phyloP scores from a whole-genome alignment of 2,797 vertebrate genomes.

The Luscinia megarhynchos region DNA sequence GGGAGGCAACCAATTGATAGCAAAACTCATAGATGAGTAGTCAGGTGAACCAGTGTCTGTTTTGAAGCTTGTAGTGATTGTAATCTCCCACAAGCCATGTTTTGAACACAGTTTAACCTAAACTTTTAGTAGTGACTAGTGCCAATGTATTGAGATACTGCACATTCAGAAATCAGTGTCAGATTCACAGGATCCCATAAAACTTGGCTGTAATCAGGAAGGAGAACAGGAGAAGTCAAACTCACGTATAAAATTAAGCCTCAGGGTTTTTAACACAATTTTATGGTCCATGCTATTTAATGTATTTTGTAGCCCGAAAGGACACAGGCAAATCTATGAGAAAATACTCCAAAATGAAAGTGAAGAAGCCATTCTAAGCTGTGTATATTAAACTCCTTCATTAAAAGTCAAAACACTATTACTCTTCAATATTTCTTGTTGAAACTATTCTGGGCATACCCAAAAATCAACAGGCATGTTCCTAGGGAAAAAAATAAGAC shows the following conservation, averaged over 20 bases:
- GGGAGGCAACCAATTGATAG: rapidly evolving
- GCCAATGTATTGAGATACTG: not conserved
- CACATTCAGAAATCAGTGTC: not conserved
- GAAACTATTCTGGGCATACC: not conserved
- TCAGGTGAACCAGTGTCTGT: rapidly evolving
- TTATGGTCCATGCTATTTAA: not conserved
- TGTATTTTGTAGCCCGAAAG: not conserved
- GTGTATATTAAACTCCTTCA: not conserved
- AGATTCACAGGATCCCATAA: not conserved
- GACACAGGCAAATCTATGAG: too few species aligned
- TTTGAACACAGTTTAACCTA: not conserved
- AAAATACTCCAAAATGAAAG: not conserved
- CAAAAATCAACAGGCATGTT: not conserved
- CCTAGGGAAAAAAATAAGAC: not conserved
- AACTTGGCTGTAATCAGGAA: not conserved
- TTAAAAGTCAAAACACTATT: not conserved
- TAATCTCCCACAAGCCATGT: not conserved
- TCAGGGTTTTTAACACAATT: not conserved
- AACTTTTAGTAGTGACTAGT: not conserved
- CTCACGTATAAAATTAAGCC: not conserved
- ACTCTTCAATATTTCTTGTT: not conserved
- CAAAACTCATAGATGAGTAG: not conserved
- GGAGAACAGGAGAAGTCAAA: not conserved
- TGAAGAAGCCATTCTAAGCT: not conserved
- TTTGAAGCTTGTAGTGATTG: not conserved